Conservation (phyloP, 2,797 vertebrate genomes). For the Oryzias sinensis region DNA sequence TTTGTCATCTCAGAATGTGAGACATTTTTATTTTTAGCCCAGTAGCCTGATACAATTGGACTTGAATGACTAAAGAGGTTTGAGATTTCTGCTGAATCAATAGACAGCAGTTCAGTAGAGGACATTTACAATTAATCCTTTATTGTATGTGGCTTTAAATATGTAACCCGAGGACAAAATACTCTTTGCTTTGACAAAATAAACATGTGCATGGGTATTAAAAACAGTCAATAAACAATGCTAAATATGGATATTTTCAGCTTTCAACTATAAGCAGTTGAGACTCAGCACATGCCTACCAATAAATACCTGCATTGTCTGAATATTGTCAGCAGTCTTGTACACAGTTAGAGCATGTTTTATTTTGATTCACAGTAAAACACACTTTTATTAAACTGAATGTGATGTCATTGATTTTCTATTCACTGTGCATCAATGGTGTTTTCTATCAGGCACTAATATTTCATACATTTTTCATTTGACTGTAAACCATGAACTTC, state of each 20-base stretch:
- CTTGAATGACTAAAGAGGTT: slow-evolving; percentile 24
- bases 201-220: slow-evolving; percentile 60
- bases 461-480: slow-evolving; percentile 35
- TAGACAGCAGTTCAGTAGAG: slow-evolving; percentile 46
- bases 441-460: slow-evolving; percentile 46
- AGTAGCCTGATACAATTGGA: slow-evolving; percentile 28
- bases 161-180: slow-evolving; percentile 43
- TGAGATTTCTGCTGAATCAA: slow-evolving; percentile 51
- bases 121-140: slow-evolving; percentile 52
- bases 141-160: slow-evolving; percentile 49
- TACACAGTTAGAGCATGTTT: slow-evolving; percentile 17
- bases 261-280: slow-evolving; percentile 17
- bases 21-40: slow-evolving; percentile 50
- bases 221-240: slow-evolving; percentile 25
- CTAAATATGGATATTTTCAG: slow-evolving; percentile 26
- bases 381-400: slow-evolving; percentile 36
- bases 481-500: slow-evolving; percentile 37
- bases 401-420: slow-evolving; percentile 54
- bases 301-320: slow-evolving; percentile 1
- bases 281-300: slow-evolving; percentile 12
- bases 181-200: slow-evolving; percentile 25
- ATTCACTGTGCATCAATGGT: slow-evolving; percentile 52
- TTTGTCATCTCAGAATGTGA: slow-evolving; percentile 34
- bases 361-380: slow-evolving; percentile 24
- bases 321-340: slow-evolving; percentile 37